Conservation (phyloP, 2,888 invertebrate genomes). For the Hypsopygia costalis region DNA sequence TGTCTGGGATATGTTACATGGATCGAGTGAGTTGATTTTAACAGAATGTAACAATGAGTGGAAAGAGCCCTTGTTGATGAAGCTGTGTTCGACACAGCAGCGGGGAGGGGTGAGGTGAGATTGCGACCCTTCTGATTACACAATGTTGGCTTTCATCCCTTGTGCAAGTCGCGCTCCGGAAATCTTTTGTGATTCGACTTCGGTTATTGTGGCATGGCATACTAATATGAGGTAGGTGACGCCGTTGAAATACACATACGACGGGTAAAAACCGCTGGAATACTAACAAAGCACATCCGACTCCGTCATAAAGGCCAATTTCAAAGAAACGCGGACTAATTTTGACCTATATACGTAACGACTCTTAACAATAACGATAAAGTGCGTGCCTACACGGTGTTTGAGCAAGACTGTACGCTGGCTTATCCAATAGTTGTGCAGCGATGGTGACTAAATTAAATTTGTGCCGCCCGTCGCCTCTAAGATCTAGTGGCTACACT, state of each 20-base stretch:
- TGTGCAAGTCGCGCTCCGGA: constrained; percentile 78
- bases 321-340: neutral
- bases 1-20: neutral
- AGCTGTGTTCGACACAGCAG: constrained; percentile 69
- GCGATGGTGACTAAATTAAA: constrained; percentile 57
- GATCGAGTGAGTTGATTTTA: constrained; percentile 43
- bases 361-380: neutral
- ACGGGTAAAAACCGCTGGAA: constrained; percentile 7
- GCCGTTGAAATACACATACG: constrained; percentile 53
- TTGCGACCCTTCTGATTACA: constrained; percentile 80
- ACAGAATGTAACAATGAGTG: constrained; percentile 67
- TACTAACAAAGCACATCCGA: neutral
- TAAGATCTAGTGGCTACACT: constrained; percentile 56
- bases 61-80: constrained; percentile 74
- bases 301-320: neutral
- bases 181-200: constrained; percentile 80
- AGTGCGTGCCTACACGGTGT: neutral
- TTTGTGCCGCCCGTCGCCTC: constrained; percentile 59
- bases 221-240: constrained; percentile 70
- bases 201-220: constrained; percentile 76
- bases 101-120: constrained; percentile 61
- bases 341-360: neutral
- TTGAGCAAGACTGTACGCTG: constrained; percentile 14
- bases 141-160: constrained; percentile 78
- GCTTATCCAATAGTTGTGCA: constrained; percentile 31